Conservation (phyloP, 2,888 invertebrate genomes). For the Ophion ellenae region DNA sequence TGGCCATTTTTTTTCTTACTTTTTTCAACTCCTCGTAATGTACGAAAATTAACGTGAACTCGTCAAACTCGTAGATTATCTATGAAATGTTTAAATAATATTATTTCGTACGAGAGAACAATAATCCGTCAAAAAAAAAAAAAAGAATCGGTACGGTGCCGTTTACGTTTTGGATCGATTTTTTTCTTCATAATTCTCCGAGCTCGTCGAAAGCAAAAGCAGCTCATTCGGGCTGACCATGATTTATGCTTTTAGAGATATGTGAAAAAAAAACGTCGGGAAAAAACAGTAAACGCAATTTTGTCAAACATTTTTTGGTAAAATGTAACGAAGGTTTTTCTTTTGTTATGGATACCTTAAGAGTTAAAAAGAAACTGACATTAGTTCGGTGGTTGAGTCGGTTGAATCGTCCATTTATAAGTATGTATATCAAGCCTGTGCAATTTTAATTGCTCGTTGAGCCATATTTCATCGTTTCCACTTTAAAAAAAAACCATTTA, state of each 20-base stretch:
- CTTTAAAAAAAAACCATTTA: neutral
- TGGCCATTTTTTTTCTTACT: neutral
- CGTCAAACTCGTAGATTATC: neutral
- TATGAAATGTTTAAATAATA: neutral
- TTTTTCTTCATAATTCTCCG: neutral
- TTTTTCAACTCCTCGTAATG: neutral
- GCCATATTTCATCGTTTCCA: neutral
- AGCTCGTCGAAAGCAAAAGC: neutral
- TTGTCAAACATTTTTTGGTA: neutral
- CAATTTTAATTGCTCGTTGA: constrained; percentile 13
- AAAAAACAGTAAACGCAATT: neutral
- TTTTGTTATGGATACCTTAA: neutral
- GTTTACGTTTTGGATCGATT: neutral
- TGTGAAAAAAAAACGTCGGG: neutral
- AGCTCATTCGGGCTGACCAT: neutral
- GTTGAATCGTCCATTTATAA: neutral
- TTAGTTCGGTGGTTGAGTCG: neutral
- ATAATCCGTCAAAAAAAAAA: neutral
- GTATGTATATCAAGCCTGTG: neutral
- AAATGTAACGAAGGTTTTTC: neutral
- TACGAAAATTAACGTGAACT: neutral
- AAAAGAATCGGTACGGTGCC: neutral
- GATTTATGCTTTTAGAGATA: neutral
- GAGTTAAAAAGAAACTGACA: neutral
- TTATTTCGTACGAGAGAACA: neutral